Conservation (phyloP, 2,797 vertebrate species). For the Pseudomugil gertrudae region DNA sequence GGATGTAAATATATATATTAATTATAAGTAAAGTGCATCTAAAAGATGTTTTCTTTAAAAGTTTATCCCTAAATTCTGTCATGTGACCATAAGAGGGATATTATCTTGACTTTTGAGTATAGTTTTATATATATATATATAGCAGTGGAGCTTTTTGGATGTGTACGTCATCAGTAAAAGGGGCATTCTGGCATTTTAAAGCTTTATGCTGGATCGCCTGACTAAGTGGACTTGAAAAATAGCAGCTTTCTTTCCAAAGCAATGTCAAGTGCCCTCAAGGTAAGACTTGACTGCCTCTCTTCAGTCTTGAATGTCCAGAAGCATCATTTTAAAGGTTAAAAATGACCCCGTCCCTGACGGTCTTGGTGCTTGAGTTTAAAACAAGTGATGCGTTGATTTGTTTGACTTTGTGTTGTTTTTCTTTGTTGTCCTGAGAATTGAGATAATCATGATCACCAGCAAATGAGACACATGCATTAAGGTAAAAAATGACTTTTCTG, state of each 20-base stretch:
- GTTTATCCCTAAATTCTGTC: neutral
- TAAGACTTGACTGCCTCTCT: slow-evolving; percentile 7
- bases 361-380: neutral
- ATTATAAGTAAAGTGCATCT: neutral
- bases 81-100: neutral
- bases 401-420: neutral
- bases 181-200: slow-evolving; percentile 1
- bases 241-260: slow-evolving; percentile 2
- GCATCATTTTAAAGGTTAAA: slow-evolving; percentile 4
- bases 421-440: neutral
- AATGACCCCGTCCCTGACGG: neutral
- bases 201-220: neutral
- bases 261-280: slow-evolving; percentile 19
- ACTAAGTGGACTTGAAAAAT: neutral
- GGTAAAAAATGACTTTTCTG: slow-evolving; percentile 5
- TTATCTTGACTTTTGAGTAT: neutral
- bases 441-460: neutral
- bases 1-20: neutral
- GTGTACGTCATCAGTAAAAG: too few species aligned
- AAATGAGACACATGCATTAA: neutral
- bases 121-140: too few species aligned
- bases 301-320: slow-evolving; percentile 6
- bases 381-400: neutral
- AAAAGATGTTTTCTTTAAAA: neutral
- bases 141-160: too few species aligned